Percentiles rank a stretch among this genome's conserved stretches.
These are phyloP conservation scores for Mythimna vitellina DNA, from an alignment of 2,888 invertebrate species.

Conservation along the genomic window DNA sequence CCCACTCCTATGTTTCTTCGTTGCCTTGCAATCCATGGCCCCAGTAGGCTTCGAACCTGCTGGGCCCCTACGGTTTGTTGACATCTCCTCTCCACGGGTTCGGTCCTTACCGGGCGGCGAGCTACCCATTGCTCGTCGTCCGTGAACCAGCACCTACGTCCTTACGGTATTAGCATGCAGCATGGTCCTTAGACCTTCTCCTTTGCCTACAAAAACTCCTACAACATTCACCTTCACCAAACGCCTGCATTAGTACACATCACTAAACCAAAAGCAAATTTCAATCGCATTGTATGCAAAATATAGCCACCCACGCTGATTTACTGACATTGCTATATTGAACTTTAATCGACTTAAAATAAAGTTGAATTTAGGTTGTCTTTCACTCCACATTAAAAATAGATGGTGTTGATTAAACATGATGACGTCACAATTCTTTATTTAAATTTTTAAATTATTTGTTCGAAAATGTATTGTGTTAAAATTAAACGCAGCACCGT, in stretches of 20 bases:
- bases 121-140: too few relatives aligned
- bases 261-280: constrained; percentile 48
- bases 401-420: constrained; percentile 25
- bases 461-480: constrained; percentile 34
- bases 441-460: constrained; percentile 35
- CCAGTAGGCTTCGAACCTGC: too few relatives aligned
- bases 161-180: neutral
- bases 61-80: too few relatives aligned
- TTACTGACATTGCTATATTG: neutral
- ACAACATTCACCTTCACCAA: constrained; percentile 31
- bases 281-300: constrained; percentile 66
- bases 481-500: neutral
- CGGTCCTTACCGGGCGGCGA: too few relatives aligned
- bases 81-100: too few relatives aligned
- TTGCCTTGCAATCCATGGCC: too few relatives aligned
- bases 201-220: constrained; percentile 2
- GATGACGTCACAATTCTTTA: constrained; percentile 47
- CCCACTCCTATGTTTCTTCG: too few relatives aligned
- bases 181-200: neutral
- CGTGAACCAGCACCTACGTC: neutral
- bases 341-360: neutral
- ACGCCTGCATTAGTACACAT: constrained; percentile 13
- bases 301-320: constrained; percentile 60
- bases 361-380: constrained; percentile 6
- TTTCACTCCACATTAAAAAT: neutral